Conservation (phyloP, 2,888 invertebrate genomes). For the Phlogophora meticulosa region DNA sequence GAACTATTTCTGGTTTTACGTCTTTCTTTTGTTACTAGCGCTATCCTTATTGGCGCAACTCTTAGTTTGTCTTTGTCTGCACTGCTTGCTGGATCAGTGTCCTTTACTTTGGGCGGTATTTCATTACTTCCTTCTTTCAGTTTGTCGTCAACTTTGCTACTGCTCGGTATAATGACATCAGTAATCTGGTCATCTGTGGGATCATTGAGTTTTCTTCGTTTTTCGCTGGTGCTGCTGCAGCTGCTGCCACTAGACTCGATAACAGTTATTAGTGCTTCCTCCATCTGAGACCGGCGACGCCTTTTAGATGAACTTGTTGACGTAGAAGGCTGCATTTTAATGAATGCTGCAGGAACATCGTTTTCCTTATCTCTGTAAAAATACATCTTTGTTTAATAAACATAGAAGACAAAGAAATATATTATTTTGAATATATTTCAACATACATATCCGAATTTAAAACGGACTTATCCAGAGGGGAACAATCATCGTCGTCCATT, state of each 20-base stretch:
- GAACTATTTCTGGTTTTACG: constrained; percentile 65
- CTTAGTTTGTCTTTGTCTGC: constrained; percentile 67
- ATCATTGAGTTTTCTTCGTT: constrained; percentile 71
- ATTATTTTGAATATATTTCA: not conserved
- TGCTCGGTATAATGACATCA: constrained; percentile 52
- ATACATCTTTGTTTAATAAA: not conserved
- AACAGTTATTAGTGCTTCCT: constrained; percentile 79
- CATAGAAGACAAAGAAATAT: too few species aligned
- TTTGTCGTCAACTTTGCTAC: constrained; percentile 56
- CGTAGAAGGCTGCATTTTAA: constrained; percentile 31
- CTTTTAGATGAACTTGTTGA: constrained; percentile 73
- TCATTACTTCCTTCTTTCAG: constrained; percentile 42
- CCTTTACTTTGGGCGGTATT: constrained; percentile 50
- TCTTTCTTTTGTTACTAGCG: constrained; percentile 71
- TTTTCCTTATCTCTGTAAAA: constrained; percentile 74
- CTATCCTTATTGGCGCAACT: constrained; percentile 74
- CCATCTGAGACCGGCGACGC: constrained; percentile 82
- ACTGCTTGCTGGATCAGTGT: constrained; percentile 64
- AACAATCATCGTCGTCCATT: constrained; percentile 67
- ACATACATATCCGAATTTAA: constrained; percentile 10
- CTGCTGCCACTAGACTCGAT: constrained; percentile 70
- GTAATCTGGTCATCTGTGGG: constrained; percentile 55
- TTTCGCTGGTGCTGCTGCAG: constrained; percentile 66
- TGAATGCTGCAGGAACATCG: constrained; percentile 43
- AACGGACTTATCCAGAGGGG: constrained; percentile 40